Conservation (phyloP, 2,113 vertebrate species). For the Rhodinocichla rosea region DNA sequence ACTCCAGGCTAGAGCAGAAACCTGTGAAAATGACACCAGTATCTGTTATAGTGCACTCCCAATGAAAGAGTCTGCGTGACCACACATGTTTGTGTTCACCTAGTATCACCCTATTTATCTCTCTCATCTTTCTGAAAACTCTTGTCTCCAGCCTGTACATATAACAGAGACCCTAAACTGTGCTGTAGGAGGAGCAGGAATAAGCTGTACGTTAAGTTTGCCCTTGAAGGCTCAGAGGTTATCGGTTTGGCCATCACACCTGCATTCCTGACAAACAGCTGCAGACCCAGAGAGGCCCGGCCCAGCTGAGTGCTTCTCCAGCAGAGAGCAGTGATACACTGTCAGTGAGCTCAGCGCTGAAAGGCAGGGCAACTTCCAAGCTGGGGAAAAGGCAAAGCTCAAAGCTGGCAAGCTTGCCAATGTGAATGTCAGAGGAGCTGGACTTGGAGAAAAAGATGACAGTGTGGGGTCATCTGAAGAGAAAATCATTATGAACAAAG, state of each 20-base stretch:
- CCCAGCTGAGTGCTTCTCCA: constrained; percentile 74
- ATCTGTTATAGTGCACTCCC: neutral
- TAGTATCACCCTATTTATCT: neutral
- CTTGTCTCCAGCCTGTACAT: neutral
- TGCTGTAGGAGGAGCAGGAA: neutral
- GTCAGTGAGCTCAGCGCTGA: constrained; percentile 51
- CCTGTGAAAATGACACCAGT: neutral
- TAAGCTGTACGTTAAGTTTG: neutral
- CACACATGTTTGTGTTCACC: neutral
- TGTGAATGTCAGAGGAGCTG: neutral
- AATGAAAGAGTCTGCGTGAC: neutral
- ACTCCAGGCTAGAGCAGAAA: neutral
- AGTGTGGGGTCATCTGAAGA: neutral
- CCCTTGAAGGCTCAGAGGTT: constrained; percentile 20
- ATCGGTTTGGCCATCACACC: constrained; percentile 55
- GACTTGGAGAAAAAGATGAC: neutral
- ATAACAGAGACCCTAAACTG: neutral
- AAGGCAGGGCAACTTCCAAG: constrained; percentile 50
- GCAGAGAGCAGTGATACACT: constrained; percentile 84
- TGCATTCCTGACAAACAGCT: constrained; percentile 55
- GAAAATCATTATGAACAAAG: neutral
- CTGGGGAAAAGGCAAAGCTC: constrained; percentile 27
- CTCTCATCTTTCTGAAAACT: neutral
- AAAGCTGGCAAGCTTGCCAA: constrained; percentile 39
- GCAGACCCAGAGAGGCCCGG: neutral